Evolutionary conservation across 1,140 invertebrate species (phyloP), one percentile per base, ranked within the genome.

Genomic region (Lasaia peninsularis): DNA sequence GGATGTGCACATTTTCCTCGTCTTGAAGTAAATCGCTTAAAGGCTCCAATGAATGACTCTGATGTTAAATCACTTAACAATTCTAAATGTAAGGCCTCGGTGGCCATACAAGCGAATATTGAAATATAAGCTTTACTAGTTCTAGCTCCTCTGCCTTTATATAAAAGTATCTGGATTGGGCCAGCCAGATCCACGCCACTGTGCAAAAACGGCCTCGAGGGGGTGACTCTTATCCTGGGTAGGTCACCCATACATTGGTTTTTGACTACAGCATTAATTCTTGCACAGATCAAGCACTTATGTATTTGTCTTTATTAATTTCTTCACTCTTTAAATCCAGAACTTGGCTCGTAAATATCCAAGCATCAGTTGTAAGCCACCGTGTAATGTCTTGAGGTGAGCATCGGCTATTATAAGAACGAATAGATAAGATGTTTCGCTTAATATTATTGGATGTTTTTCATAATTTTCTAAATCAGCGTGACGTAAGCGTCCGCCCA

Each of bases 1-100:
- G 63, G 4, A 34, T 58, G 5, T 16, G 21, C 44, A n/a, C 65
- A 63, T 54, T 37, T 56, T 9, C 60, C 65, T 54, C 65, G 51
- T 35, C 53, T 14, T 0, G 37, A 14, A 34, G 49, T 24, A 50
- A 66, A 66, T 28, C 60, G 20, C 24, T 34, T 55, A 28, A 59
- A 67, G 10, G 58, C 58, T 6, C 54, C 55, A 14, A 65, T 65
- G 16, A 65, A 65, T 5, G 63, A 31, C 35, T 49, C 37, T 18
- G 58, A 56, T 0, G 58, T 50, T 7, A 65, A 21, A 28, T 61
- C 58, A 10, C 63, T 56, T 20, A 44, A 14, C 2, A 18, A 44
- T 44, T 44, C 37, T 0, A 44, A n/a, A 44, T 18, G 37, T 44
- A 55, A 40, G 2, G 57, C 52, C 10, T 49, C 48, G 2, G 57